A percentile compares a stretch with the other conserved stretches of the same genome.
These are phyloP conservation scores for Polypedilum vanderplanki DNA, from an alignment of 1,140 invertebrate species.

Conservation along the genomic window DNA sequence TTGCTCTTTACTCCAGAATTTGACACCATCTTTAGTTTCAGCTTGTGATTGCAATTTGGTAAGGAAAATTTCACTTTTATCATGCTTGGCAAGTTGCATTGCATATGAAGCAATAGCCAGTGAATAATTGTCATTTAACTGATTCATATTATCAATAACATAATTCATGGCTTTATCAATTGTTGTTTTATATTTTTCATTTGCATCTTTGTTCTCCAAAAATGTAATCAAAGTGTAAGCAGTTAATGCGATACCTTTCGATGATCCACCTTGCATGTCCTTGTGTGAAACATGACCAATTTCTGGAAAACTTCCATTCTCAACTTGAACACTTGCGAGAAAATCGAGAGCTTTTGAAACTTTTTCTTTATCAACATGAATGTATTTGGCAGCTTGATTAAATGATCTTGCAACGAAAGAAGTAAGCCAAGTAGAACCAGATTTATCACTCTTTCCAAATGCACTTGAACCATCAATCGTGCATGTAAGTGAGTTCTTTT, in stretches of 20 bases:
- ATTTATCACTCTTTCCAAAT: slow-evolving; percentile 71
- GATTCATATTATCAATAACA: slow-evolving; percentile 59
- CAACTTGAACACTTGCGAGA: slow-evolving; percentile 45
- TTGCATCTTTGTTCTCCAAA: slow-evolving; percentile 58
- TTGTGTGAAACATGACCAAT: slow-evolving; percentile 62
- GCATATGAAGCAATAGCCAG: slow-evolving; percentile 69
- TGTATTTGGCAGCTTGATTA: slow-evolving; percentile 69
- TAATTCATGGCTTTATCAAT: slow-evolving; percentile 44
- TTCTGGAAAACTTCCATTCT: slow-evolving; percentile 76
- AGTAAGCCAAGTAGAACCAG: slow-evolving; percentile 86
- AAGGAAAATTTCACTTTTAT: slow-evolving; percentile 34
- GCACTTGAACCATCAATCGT: slow-evolving; percentile 85
- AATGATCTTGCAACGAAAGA: slow-evolving; percentile 85
- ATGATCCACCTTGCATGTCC: slow-evolving; percentile 63
- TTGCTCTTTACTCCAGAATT: slow-evolving; percentile 48
- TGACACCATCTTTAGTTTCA: slow-evolving; percentile 43
- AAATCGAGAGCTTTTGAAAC: slow-evolving; percentile 75
- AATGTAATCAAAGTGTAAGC: slow-evolving; percentile 78
- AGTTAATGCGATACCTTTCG: slow-evolving; percentile 64
- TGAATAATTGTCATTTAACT: slow-evolving; percentile 62
- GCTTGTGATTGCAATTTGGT: slow-evolving; percentile 33
- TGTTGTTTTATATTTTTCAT: slow-evolving; percentile 33
- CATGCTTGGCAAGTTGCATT: slow-evolving; percentile 64
- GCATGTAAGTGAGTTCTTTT: slow-evolving; percentile 82
- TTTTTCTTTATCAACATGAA: slow-evolving; percentile 68